Percentiles rank a stretch among this genome's conserved stretches.
phyloP scores from a whole-genome alignment of 2,797 vertebrate species.

The Sebastes kiyomatsui region DNA sequence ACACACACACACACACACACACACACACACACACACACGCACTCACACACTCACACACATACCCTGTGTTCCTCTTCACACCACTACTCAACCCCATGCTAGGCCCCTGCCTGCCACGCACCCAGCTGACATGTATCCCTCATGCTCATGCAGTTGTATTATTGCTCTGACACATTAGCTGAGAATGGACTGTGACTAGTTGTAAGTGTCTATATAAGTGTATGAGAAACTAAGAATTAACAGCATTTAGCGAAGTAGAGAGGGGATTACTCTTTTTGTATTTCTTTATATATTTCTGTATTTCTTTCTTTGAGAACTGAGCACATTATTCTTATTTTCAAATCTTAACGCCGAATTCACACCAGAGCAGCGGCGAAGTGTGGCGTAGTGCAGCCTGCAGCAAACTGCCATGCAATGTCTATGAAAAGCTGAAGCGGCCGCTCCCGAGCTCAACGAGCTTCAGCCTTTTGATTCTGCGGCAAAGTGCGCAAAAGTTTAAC shows the following conservation, averaged over 20 bases:
- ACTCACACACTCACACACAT: background rate
- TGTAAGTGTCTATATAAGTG: constrained; percentile 21
- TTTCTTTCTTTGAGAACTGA: background rate
- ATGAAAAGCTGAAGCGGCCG: too few species aligned
- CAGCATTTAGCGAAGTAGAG: background rate
- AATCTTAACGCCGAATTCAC: background rate
- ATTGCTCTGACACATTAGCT: constrained; percentile 71
- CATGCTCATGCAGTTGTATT: constrained; percentile 70
- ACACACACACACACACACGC: constrained; percentile 19
- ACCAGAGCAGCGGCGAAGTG: too few species aligned
- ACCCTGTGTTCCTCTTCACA: constrained; percentile 54
- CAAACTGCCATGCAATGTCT: too few species aligned
- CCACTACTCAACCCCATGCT: constrained; percentile 61
- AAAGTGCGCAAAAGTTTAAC: too few species aligned
- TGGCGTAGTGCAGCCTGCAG: fast-evolving
- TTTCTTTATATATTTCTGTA: background rate
- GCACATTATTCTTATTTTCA: background rate
- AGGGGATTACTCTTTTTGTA: background rate
- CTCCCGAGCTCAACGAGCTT: too few species aligned
- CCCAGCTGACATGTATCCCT: constrained; percentile 71
- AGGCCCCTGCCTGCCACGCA: constrained; percentile 66
- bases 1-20: constrained; percentile 13
- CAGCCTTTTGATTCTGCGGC: too few species aligned
- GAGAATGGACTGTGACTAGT: constrained; percentile 52
- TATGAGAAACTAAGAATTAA: constrained; percentile 8